phyloP scores from a whole-genome alignment of 2,113 vertebrate species.

The Amphiprion ocellaris region DNA sequence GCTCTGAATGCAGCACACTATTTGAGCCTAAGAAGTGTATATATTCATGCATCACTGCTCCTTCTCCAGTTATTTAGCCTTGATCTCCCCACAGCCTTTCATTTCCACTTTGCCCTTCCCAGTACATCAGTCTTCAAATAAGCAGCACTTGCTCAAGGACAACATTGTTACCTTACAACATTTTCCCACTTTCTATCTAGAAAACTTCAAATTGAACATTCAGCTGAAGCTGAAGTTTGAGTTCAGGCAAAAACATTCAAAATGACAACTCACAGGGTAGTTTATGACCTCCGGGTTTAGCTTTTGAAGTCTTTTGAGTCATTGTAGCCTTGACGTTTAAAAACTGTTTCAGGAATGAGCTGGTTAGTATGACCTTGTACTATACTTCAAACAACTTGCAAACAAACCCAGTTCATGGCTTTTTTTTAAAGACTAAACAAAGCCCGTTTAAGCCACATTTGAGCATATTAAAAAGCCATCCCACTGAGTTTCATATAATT shows the following conservation, averaged over 20 bases:
- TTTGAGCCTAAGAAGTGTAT: no score
- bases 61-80: no score
- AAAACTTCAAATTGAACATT: slow-evolving; percentile 8
- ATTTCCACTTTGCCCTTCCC: neutral
- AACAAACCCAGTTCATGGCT: neutral
- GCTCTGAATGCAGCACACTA: no score
- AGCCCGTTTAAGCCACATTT: neutral
- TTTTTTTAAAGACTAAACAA: neutral
- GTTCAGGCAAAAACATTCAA: slow-evolving; percentile 2
- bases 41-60: no score
- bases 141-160: neutral
- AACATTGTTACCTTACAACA: neutral
- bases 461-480: neutral
- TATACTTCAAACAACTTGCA: neutral
- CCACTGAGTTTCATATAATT: neutral
- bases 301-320: slow-evolving; percentile 8
- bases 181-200: neutral
- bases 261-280: neutral
- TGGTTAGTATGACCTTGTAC: slow-evolving; percentile 26
- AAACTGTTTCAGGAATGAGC: neutral
- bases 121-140: neutral
- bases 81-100: neutral
- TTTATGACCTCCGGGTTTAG: neutral
- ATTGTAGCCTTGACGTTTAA: slow-evolving; percentile 8
- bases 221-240: neutral